These are phyloP conservation scores for Petrosia ficiformis DNA, from an alignment of 37 sponge, comb jelly and placozoan species.

Conservation along the genomic window DNA sequence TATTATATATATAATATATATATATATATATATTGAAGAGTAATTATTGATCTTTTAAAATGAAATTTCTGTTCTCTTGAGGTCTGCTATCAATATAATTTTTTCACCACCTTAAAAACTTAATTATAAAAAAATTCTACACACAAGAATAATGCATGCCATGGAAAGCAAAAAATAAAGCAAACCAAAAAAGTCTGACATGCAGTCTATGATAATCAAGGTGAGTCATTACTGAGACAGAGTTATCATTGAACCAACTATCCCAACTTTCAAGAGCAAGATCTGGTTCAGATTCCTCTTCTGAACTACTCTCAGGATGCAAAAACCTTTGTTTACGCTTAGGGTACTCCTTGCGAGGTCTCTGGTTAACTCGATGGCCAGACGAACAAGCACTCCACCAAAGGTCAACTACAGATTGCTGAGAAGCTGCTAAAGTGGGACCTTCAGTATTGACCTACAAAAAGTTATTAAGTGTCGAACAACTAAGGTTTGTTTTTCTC, in stretches of 20 bases:
- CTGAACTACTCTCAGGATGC: background rate
- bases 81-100: too few species aligned
- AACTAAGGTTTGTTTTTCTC: conserved; percentile 23
- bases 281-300: background rate
- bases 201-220: too few species aligned
- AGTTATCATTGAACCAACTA: conserved; percentile 31
- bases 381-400: conserved; percentile 50
- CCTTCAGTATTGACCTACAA: conserved; percentile 44
- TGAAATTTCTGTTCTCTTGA: too few species aligned
- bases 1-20: too few species aligned
- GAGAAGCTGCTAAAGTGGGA: conserved; percentile 24
- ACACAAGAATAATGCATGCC: too few species aligned
- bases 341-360: conserved; percentile 34
- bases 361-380: conserved; percentile 37
- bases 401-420: conserved; percentile 19
- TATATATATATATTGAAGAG: too few species aligned
- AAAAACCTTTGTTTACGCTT: conserved; percentile 17
- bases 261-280: conserved; percentile 34
- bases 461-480: conserved; percentile 26
- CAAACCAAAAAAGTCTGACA: too few species aligned
- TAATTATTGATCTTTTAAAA: too few species aligned
- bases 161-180: too few species aligned
- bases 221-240: too few species aligned
- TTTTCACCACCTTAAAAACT: too few species aligned
- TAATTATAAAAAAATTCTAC: too few species aligned